Base-by-base conservation (phyloP, 2,113 vertebrate genomes). In the Lucifuga dentata region DNA sequence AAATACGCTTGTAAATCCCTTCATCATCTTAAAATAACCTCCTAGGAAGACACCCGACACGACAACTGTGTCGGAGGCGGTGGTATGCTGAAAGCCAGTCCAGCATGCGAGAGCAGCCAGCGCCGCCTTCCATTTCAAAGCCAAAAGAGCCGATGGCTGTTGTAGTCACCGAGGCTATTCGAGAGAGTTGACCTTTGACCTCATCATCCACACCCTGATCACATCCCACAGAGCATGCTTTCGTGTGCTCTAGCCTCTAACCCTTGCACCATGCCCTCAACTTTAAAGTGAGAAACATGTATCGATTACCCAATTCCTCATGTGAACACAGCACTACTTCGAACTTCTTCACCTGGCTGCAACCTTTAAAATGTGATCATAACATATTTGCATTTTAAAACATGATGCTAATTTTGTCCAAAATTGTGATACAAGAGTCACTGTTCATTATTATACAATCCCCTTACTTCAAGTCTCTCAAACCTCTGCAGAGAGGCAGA, bases 11-110 rank as follows among this genome's bases (percentile, higher is more conserved):
- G n/a, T 60, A 68, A 76, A 79, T 62, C 67, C 70, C 56, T 64
- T 73, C 78, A 68, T 80, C 77, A 43, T 81, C 55, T 92, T 89
- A 89, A 36, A 90, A 86, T 90, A 89, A 90, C 80, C 83, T 91
- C 86, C 73, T 5, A 51, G 73, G 88, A 83, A 86, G 84, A 90
- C 94, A 95, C 93, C 94, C 93, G 95, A 93, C 93, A 84, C 85
- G 84, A 91, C 94, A 95, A 90, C 92, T 95, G 93, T 84, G 90
- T 84, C 69, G 73, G 86, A 60, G 88, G 76, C 78, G 87, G 5
- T 68, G 83, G 88, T 35, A 88, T 85, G 81, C 64, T 20, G 67
- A 78, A n/a, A 57, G 68, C 70, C 5, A 58, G 58, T 76, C 81
- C 73, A 53, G 80, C 69, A 76, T 78, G 69, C 70, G 40, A 78